Evolutionary conservation across 2,113 vertebrate genomes (phyloP).

Genomic region (human (Homo sapiens)): GRCh38 chr12:30127001-30127500

Average conservation of each 20-base stretch:
- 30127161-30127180: not conserved
- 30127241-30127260: not conserved
- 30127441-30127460: not conserved
- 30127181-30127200: not conserved
- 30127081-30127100: not conserved
- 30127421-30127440: constrained; percentile 29
- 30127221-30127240: not conserved
- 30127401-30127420: not conserved
- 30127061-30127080: not conserved
- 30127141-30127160: not conserved
- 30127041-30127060: not conserved
- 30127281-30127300: not conserved
- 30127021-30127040: not conserved
- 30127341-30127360: not conserved
- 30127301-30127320: not conserved
- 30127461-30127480: not conserved
- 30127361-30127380: not conserved
- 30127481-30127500: not conserved
- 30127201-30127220: not conserved
- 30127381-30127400: not conserved
- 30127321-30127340: not conserved
- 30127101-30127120: not conserved
- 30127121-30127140: not conserved
- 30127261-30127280: not conserved
- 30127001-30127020: not conserved